Evolutionary conservation across 2,797 vertebrate genomes (phyloP), one percentile per base, ranked within the genome.

Genomic region (Macropodus opercularis): DNA sequence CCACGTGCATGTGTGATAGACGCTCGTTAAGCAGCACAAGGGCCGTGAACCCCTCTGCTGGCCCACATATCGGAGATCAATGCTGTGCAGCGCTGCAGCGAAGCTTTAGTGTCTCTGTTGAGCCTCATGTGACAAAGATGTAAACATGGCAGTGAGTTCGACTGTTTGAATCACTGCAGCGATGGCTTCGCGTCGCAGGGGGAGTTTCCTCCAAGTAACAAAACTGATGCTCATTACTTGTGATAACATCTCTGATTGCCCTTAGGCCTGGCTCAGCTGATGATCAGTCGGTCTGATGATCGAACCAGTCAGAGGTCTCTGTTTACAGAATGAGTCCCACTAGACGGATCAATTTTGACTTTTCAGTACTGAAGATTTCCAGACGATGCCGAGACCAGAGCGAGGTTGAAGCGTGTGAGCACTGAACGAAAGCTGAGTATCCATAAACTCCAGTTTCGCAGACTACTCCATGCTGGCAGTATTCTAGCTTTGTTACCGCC

Each of bases 61-160:
- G 86, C 65, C 67, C 79, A 85, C 74, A 70, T 77, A 87, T 81
- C 58, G 83, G 79, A 77, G 86, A 85, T 89, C 85, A 83, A 86
- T 88, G 63, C 10, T 53, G 69, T 57, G 40, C 80, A 77, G 78
- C 67, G 26, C 57, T 31, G 75, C 51, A 50, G 32, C 15, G 65
- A 76, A 69, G 71, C 59, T 79, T 79, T 60, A 51, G 35, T 74
- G 47, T 75, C 47, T 58, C 54, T 35, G 23, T 62, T 63, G 62
- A 51, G 56, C 55, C 65, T 64, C 26, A 27, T 54, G 53, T 63
- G 63, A 50, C 48, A 12, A 60, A 53, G 59, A 68, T 54, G 46
- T 62, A 64, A 81, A 60, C 54, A 47, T 34, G 6, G 47, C 39
- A 17, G 5, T 36, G 47, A 47, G 3, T 35, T 42, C 53, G n/a